Evolutionary conservation across 92 coral and sea anemone species (phyloP).

Genomic region (Bergia puertoricense): DNA sequence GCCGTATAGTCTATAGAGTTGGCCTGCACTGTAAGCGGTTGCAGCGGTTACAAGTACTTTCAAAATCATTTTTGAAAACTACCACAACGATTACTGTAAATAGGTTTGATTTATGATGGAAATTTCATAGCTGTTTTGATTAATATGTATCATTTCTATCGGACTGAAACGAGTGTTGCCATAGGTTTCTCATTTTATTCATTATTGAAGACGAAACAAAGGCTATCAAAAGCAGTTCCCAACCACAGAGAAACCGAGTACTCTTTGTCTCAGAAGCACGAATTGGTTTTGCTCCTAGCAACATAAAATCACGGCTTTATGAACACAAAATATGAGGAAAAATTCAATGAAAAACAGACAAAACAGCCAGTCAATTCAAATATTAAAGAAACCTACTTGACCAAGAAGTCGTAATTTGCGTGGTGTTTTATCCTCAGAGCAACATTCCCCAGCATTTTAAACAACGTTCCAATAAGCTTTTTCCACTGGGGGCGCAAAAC

Average conservation of each 20-base stretch:
- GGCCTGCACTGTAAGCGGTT: background rate
- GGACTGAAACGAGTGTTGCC: background rate
- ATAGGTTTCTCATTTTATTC: background rate
- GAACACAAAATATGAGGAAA: background rate
- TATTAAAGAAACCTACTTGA: background rate
- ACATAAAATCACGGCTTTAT: background rate
- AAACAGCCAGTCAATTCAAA: background rate
- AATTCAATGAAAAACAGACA: too few species aligned
- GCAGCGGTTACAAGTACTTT: background rate
- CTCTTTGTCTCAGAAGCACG: conserved; percentile 6
- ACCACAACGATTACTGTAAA: background rate
- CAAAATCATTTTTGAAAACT: background rate
- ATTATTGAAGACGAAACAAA: background rate
- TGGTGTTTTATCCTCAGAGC: background rate
- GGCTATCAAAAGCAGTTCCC: background rate
- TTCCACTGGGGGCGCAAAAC: conserved; percentile 17
- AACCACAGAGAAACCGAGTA: background rate
- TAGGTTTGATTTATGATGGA: conserved; percentile 1
- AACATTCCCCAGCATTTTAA: background rate
- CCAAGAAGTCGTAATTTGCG: background rate
- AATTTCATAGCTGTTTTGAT: background rate
- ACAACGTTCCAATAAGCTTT: conserved; percentile 17
- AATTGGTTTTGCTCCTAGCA: background rate
- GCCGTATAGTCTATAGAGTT: background rate
- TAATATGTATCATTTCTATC: background rate